phyloP scores from a whole-genome alignment of 2,797 vertebrate species.

The Crenuchus spilurus region DNA sequence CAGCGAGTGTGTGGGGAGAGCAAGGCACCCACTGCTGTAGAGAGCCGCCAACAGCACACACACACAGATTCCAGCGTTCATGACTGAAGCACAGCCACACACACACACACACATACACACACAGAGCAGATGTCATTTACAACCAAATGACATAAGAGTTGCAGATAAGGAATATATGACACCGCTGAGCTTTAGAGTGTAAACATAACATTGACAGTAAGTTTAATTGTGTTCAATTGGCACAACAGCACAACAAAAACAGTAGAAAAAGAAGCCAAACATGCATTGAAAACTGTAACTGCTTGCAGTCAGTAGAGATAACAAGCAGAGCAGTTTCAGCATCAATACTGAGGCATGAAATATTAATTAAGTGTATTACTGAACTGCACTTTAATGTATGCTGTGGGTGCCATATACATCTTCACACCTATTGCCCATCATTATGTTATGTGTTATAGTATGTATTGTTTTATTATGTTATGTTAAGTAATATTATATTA shows the following conservation, averaged over 20 bases:
- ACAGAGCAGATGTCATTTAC: conserved; percentile 8
- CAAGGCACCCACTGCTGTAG: conserved; percentile 56
- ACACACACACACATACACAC: conserved; percentile 9
- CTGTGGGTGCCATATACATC: neutral
- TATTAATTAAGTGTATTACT: conserved; percentile 12
- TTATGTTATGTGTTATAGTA: no score
- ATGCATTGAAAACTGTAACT: neutral
- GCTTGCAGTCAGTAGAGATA: neutral
- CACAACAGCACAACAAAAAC: no score
- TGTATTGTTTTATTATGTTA: neutral
- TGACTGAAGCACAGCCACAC: conserved; percentile 40
- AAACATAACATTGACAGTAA: neutral
- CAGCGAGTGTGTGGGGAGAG: conserved; percentile 45
- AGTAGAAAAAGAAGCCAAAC: no score
- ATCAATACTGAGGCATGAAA: neutral
- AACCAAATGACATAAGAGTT: neutral
- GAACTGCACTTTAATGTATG: neutral
- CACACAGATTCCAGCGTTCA: conserved; percentile 63
- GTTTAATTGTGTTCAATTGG: no score
- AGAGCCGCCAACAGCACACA: conserved; percentile 62
- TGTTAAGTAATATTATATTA: neutral
- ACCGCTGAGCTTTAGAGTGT: neutral
- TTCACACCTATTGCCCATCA: neutral
- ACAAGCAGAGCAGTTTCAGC: neutral
- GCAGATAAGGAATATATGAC: neutral